Conservation (phyloP, 2,888 invertebrate genomes). For the Hyposoter didymator region DNA sequence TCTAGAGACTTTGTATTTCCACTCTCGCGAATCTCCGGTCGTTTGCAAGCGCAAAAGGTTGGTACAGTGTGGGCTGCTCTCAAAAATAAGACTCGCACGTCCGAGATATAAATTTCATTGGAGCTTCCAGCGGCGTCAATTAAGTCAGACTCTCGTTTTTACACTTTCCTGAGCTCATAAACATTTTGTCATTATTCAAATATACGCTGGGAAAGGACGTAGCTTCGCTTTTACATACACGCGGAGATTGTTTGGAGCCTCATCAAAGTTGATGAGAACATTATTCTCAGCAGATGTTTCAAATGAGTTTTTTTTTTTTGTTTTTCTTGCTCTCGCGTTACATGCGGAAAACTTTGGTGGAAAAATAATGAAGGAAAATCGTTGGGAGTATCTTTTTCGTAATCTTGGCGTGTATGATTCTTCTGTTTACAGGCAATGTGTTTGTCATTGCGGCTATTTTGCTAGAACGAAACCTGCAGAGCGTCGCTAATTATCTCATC, state of each 20-base stretch:
- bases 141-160: background rate
- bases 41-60: background rate
- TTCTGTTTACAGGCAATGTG: conserved; percentile 90
- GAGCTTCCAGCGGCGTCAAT: conserved; percentile 5
- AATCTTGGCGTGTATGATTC: conserved; percentile 3
- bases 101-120: background rate
- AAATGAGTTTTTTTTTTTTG: background rate
- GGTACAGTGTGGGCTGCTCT: background rate
- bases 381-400: background rate
- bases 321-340: background rate
- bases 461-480: conserved; percentile 93
- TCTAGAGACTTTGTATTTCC: conserved; percentile 38
- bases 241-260: background rate
- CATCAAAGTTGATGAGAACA: background rate
- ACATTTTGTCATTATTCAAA: conserved; percentile 9
- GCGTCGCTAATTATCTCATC: conserved; percentile 96
- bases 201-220: background rate
- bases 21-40: conserved; percentile 1
- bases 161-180: background rate
- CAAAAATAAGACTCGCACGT: conserved; percentile 4
- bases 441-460: conserved; percentile 97
- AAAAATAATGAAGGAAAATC: background rate
- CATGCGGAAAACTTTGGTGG: background rate
- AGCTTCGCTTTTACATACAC: background rate
- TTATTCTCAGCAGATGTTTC: background rate